Evolutionary conservation across 2,113 vertebrate species (phyloP).

Genomic region (Muscicapa adusta): DNA sequence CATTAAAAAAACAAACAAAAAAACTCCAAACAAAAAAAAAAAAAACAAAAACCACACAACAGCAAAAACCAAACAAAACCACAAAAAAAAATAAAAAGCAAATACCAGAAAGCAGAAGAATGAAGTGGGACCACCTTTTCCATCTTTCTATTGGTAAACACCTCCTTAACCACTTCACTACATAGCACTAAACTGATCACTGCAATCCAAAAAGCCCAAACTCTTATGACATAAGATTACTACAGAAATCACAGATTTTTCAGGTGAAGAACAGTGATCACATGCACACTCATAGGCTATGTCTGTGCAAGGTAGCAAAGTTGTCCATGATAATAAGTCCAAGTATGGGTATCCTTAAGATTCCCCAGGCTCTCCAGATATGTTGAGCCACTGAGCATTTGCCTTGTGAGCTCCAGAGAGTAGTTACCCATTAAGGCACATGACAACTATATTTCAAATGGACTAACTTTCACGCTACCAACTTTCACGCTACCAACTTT

Average conservation of each 20-base stretch:
- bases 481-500: neutral
- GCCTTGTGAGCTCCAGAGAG: neutral
- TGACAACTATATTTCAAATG: neutral
- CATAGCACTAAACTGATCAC: neutral
- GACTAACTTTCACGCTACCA: neutral
- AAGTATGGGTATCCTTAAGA: neutral
- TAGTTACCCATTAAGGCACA: neutral
- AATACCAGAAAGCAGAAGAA: neutral
- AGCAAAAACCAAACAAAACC: neutral
- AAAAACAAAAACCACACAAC: neutral
- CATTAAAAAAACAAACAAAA: neutral
- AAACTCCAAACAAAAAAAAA: neutral
- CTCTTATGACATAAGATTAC: neutral
- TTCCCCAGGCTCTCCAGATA: neutral
- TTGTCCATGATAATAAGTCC: neutral
- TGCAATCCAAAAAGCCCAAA: neutral
- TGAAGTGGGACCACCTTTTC: neutral
- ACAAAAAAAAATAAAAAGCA: neutral
- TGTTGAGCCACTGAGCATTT: neutral
- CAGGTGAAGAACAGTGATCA: neutral
- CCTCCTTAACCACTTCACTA: neutral
- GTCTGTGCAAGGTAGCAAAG: neutral
- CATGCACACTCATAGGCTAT: neutral
- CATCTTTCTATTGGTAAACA: neutral
- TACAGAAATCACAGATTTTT: neutral